Base-by-base conservation (phyloP, 2,113 vertebrate species). In the Callopanchax toddi region DNA sequence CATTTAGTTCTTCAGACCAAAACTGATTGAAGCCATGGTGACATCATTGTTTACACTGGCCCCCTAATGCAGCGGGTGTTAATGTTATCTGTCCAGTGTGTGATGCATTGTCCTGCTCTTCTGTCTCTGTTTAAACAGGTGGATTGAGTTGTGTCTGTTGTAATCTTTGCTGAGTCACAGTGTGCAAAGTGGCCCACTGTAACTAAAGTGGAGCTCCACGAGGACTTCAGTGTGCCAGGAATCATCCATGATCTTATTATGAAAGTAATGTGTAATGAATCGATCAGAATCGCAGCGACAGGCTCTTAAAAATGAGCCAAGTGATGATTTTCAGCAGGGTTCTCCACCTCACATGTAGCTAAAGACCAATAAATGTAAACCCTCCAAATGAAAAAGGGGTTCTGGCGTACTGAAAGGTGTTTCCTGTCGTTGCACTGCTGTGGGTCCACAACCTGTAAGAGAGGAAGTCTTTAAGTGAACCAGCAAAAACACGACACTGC, bases 91-190 rank as follows among this genome's bases (percentile, higher is more conserved):
- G 51, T 77, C 49, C 55, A 53, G 76, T 81, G 68, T 78, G 39
- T 71, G 58, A 83, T 70, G 34, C 63, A 82, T 57, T 84, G 77
- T 82, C 40, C 42, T 43, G 61, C 69, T 61, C 56, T 39, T 72
- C 58, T 57, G 44, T 58, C 65, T 74, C 67, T 87, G 83, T 89
- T 89, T 89, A 72, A 88, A 90, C 83, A 89, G 84, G 78, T 89
- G 84, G 58, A 72, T 21, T 60, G 65, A 48, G 23, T 37, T 39
- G 29, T 67, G 60, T 59, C 60, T 68, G 46, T 36, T 59, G 43
- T 26, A 56, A 57, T 34, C 54, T 58, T 42, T 73, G 46, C 67
- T 59, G 49, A 58, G 21, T 65, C 62, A 60, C 39, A 62, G 52
- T 54, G 29, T 16, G 21, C 65, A 21, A 51, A 58, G 49, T 73